Percentiles rank a stretch among this genome's conserved stretches.
Evolutionary conservation across 2,888 invertebrate genomes (phyloP).

Genomic region (Synanthedon formicaeformis): DNA sequence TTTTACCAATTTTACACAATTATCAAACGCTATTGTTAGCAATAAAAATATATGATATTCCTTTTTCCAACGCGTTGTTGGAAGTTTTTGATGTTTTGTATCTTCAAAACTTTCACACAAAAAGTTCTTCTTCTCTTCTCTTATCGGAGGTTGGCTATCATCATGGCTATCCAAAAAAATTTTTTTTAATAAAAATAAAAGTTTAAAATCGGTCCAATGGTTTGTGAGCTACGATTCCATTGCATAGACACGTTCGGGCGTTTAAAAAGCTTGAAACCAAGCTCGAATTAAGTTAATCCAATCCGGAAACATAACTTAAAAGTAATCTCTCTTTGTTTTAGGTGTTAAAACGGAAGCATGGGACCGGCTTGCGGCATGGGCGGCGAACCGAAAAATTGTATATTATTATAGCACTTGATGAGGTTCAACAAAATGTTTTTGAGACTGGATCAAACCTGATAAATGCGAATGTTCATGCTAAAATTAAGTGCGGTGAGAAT

Average conservation of each 20-base stretch:
- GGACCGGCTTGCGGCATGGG: slow-evolving; percentile 12
- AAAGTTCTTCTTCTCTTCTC: no score
- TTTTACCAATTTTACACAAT: no score
- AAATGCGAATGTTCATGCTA: slow-evolving; percentile 11
- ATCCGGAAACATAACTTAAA: slow-evolving; percentile 22
- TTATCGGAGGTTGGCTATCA: slow-evolving; percentile 2
- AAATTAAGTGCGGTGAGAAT: slow-evolving; percentile 11
- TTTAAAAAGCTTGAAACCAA: slow-evolving; percentile 23
- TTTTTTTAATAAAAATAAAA: no score
- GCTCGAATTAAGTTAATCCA: slow-evolving; percentile 35
- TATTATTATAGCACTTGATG: slow-evolving; percentile 27
- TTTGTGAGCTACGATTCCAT: no score
- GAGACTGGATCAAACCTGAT: slow-evolving; percentile 57
- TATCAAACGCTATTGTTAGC: no score
- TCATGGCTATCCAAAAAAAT: no score
- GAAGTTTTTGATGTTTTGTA: no score
- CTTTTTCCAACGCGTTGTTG: no score
- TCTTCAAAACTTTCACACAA: no score
- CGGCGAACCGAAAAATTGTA: slow-evolving; percentile 22
- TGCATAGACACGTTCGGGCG: no score
- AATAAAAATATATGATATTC: no score
- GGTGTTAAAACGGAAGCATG: slow-evolving; percentile 33
- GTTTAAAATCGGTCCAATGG: no score
- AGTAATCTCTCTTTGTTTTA: slow-evolving; percentile 41
- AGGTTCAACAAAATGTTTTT: slow-evolving; percentile 34